Base-by-base conservation (phyloP, 2,113 vertebrate genomes). In the Hymenochirus boettgeri region DNA sequence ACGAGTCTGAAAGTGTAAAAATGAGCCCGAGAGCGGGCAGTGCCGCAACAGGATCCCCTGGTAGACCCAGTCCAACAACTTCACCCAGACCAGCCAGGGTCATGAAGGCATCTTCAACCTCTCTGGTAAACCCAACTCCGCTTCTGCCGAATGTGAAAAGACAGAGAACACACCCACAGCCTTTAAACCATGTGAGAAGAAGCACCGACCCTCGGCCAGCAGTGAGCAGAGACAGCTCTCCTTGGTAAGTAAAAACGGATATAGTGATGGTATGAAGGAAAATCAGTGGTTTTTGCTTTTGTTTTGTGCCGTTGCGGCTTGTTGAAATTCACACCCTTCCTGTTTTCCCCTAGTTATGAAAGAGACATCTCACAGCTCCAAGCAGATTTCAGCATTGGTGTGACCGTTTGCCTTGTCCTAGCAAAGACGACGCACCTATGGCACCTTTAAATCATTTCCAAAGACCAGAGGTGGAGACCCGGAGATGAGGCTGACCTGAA, bases 381-480 rank as follows among this genome's bases (percentile, higher is more conserved):
- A 12, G 59, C 60, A 0, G 70, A 71, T 48, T 3, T 59, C 21
- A 24, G n/a, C 10, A 15, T 5, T 2, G 39, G 21, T 0, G 52
- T 71, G 0, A 58, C 57, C 1, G 8, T n/a, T 25, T 42, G 0
- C 64, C 70, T 4, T 53, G 75, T 51, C 47, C 7, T 13, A 71
- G 29, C 5, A 31, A 10, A 10, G 81, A 82, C 0, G 69, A 88
- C 37, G 57, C 78, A 1, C 10, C 5, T 37, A 63, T 76, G 54
- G 78, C 12, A n/a, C 95, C 94, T 0, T 91, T 99, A 51, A 97
- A 99, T 25, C 94, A 97, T 67, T 99, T 94, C 1, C 95, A 85
- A 39, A 93, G 80, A 61, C 69, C 74, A 1, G 81, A 82, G 33
- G 48, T 79, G 4, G 76, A 60, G 25, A 63, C 62, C 59, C 1